Evolutionary conservation across 2,888 invertebrate species (phyloP).

Genomic region (Chymomyza caudatula): DNA sequence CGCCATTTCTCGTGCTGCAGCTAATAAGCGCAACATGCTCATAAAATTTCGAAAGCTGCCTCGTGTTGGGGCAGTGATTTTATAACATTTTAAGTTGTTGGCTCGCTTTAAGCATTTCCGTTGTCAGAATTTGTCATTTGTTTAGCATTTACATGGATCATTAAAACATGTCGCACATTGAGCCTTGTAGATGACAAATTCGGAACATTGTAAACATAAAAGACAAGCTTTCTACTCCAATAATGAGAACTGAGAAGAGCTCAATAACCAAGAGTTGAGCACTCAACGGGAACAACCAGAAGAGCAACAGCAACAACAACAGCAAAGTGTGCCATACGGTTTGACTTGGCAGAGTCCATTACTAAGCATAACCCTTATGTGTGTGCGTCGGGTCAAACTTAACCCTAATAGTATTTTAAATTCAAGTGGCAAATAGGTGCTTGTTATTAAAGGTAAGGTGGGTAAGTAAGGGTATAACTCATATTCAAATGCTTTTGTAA

Average conservation of each 20-base stretch:
- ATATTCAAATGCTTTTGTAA: no score
- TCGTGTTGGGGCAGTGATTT: constrained; percentile 44
- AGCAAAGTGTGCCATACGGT: neutral
- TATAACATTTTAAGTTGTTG: constrained; percentile 62
- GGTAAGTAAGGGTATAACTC: no score
- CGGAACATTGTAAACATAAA: constrained; percentile 46
- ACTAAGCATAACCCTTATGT: neutral
- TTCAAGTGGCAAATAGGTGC: neutral
- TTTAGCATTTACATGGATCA: constrained; percentile 65
- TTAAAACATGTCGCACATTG: constrained; percentile 53
- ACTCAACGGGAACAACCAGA: neutral
- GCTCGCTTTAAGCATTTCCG: constrained; percentile 47
- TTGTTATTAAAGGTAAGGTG: no score
- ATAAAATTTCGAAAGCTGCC: constrained; percentile 67
- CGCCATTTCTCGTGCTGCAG: constrained; percentile 67
- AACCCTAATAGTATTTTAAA: no score
- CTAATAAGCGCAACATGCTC: constrained; percentile 70
- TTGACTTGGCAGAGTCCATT: constrained; percentile 13
- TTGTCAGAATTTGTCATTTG: constrained; percentile 21
- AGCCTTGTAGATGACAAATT: constrained; percentile 55
- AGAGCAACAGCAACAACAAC: neutral
- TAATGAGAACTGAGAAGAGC: neutral
- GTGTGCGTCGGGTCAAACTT: neutral
- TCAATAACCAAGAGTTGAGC: neutral
- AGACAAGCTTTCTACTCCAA: constrained; percentile 60